Evolutionary conservation across 2,797 vertebrate species (phyloP), one percentile per base, ranked within the genome.

Genomic region (Anas bernieri): DNA sequence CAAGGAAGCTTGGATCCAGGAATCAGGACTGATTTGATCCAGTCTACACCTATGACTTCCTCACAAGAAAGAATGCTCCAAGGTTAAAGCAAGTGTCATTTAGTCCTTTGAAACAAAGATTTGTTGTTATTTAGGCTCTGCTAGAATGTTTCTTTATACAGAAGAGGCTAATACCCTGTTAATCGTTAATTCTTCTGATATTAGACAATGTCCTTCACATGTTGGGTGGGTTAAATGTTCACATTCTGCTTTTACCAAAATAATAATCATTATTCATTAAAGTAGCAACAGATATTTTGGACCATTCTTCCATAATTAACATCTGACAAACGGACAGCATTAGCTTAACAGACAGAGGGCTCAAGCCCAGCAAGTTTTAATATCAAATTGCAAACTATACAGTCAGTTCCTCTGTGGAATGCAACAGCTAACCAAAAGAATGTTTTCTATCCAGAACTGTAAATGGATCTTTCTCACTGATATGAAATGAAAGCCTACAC

Each of bases 331-430:
- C 33, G 83, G 83, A 80, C 55, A 78, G 73, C 30, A 68, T 81
- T 2, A 78, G 22, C 72, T 84, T 55, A 86, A 83, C 2, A 86
- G 45, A 68, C 16, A 85, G 45, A 64, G 8, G 18, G 12, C 25
- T 35, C 64, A 87, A 83, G 23, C 18, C 33, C 79, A 83, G 10
- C 30, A 77, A 80, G 11, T 87, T 91, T 83, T 59, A 68, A 6
- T 22, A 93, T 13, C 61, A 80, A 70, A 64, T 64, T 80, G 33
- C 63, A 82, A 92, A 73, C 8, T 28, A 61, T 28, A n/a, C 43
- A 74, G 63, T 55, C 86, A 87, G 75, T 82, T 92, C 25, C 79
- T 79, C 31, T 72, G 25, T 93, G 90, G 92, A 97, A 96, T 90
- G 94, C 91, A 93, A 90, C 16, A 88, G 46, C 17, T 26, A 48